Percentiles rank a stretch among this genome's conserved stretches.
Evolutionary conservation across 2,888 invertebrate genomes (phyloP).

Genomic region (Axea sp.): DNA sequence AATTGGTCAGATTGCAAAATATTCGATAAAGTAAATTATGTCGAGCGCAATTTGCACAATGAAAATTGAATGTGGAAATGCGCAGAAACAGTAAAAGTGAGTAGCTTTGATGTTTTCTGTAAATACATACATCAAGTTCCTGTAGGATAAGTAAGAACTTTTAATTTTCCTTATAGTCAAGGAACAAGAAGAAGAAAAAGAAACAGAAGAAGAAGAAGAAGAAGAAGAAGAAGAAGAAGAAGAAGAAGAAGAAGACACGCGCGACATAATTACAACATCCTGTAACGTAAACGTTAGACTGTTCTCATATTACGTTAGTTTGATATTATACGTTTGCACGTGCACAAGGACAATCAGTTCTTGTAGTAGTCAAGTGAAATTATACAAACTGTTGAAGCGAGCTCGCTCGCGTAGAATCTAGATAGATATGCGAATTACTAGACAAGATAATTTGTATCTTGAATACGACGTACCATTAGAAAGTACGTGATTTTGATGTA

Average conservation of each 20-base stretch:
- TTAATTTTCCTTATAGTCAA: constrained; percentile 42
- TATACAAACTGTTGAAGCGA: constrained; percentile 52
- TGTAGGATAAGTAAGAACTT: constrained; percentile 48
- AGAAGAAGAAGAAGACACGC: constrained; percentile 59
- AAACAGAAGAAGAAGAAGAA: no score
- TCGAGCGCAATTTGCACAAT: constrained; percentile 29
- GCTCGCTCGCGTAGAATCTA: constrained; percentile 23
- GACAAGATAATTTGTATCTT: constrained; percentile 37
- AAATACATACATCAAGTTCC: constrained; percentile 51
- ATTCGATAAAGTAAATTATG: constrained; percentile 29
- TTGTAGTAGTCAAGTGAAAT: constrained; percentile 43
- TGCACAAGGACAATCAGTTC: constrained; percentile 49
- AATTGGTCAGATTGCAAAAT: constrained; percentile 33
- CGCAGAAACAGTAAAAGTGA: constrained; percentile 25
- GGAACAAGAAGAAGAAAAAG: constrained; percentile 56
- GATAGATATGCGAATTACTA: constrained; percentile 44
- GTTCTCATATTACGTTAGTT: constrained; percentile 49
- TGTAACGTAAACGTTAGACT: constrained; percentile 47
- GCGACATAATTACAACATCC: constrained; percentile 61
- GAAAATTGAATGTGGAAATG: constrained; percentile 35
- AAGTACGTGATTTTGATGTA: constrained; percentile 55
- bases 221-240: no score
- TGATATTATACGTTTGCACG: constrained; percentile 52
- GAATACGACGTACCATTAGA: constrained; percentile 36
- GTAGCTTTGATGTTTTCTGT: no score